Percentiles rank a stretch among this genome's conserved stretches.
phyloP scores from a whole-genome alignment of 2,113 vertebrate species.

The Centrocercus urophasianus region DNA sequence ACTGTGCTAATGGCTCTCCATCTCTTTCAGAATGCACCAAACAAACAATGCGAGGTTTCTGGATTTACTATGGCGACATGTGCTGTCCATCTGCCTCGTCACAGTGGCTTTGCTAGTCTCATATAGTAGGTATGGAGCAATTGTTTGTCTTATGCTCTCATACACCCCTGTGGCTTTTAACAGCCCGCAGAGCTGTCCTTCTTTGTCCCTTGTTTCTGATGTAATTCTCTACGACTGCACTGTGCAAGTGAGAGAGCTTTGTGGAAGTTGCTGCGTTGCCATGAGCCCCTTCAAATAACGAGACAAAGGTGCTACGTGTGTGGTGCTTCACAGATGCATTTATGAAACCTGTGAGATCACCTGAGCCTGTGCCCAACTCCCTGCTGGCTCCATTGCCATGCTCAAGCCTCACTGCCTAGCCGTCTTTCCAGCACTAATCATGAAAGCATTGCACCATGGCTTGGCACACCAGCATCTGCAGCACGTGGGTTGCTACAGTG shows the following conservation, averaged over 20 bases:
- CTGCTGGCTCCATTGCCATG: not conserved
- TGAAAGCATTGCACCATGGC: not conserved
- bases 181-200: conserved; percentile 6
- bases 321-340: not conserved
- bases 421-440: not conserved
- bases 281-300: not conserved
- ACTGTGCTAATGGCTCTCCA: conserved; percentile 33
- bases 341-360: not conserved
- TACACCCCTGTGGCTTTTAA: not conserved
- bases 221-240: rapidly evolving
- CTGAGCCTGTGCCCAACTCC: not conserved
- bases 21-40: conserved; percentile 94
- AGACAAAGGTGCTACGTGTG: not conserved
- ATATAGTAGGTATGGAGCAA: conserved; percentile 91
- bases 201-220: not conserved
- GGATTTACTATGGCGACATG: conserved; percentile 96
- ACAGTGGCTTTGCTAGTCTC: conserved; percentile 91
- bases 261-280: not conserved
- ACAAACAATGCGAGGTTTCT: conserved; percentile 98
- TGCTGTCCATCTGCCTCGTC: conserved; percentile 92
- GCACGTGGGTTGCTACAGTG: not conserved
- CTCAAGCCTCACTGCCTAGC: not conserved
- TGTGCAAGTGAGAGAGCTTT: not conserved
- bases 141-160: conserved; percentile 26
- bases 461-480: not conserved